Base-by-base conservation (phyloP, 2,888 invertebrate genomes). In the Sclerodermus sp. region DNA sequence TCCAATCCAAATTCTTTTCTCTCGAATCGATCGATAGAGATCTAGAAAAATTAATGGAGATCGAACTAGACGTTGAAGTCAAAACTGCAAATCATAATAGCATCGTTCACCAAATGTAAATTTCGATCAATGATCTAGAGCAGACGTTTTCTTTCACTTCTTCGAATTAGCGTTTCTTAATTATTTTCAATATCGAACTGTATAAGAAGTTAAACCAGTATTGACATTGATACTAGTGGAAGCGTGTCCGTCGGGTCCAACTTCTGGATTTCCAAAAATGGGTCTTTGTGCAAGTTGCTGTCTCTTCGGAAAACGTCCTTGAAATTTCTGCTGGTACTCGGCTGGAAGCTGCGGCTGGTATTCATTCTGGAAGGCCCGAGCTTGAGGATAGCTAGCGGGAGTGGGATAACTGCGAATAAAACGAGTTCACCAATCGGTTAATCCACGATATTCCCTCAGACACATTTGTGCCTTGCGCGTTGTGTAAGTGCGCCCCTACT, bases 141-240 rank as follows among this genome's bases (percentile, higher is more conserved):
- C n/a, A n/a, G n/a, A n/a, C n/a, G n/a, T n/a, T n/a, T n/a, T n/a
- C n/a, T n/a, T n/a, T n/a, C n/a, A n/a, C n/a, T n/a, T n/a, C n/a
- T n/a, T n/a, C n/a, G n/a, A n/a, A n/a, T n/a, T n/a, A n/a, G n/a
- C n/a, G n/a, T n/a, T n/a, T n/a, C 6, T n/a, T 34, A 13, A 8
- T 34, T 69, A 82, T 70, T 85, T 85, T 66, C 84, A 85, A 71
- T 90, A 91, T 70, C 87, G 86, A 58, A 91, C 86, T 57, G 87
- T 84, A 77, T 92, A 92, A 4, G 91, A 91, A 14, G 90, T 91
- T 18, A 62, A 30, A 8, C 60, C 68, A 51, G 86, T 84, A 71
- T 80, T 84, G 38, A 89, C 84, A 69, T 91, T 87, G 55, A 89
- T 83, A 70, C 88, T 90, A 57, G 85, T 83, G 1, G 89, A 86